phyloP scores from a whole-genome alignment of 2,797 vertebrate species.

The Thaleichthys pacificus region DNA sequence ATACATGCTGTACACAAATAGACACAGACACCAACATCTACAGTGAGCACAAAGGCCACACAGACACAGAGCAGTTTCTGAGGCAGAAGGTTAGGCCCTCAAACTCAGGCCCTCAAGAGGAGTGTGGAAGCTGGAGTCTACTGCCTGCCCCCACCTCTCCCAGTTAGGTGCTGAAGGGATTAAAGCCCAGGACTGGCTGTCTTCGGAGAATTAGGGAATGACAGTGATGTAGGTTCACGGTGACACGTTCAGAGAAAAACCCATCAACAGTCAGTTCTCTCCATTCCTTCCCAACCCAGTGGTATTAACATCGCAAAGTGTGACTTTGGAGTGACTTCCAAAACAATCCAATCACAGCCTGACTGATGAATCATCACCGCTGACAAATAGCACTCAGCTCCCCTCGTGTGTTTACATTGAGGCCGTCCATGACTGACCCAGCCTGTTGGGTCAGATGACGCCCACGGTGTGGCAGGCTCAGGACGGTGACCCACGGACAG shows the following conservation, averaged over 20 bases:
- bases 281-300: conserved; percentile 33
- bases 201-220: conserved; percentile 41
- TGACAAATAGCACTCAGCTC: conserved; percentile 37
- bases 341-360: conserved; percentile 74
- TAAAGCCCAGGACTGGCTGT: conserved; percentile 49
- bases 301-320: conserved; percentile 71
- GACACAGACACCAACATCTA: no score
- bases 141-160: conserved; percentile 18
- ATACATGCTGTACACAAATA: no score
- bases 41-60: conserved; percentile 8
- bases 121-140: no score
- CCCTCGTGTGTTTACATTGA: no score
- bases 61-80: conserved; percentile 19
- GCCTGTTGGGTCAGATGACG: no score
- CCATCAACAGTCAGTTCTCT: conserved; percentile 26
- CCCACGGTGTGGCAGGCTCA: no score
- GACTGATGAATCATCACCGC: conserved; percentile 60
- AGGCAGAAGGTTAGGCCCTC: conserved; percentile 21
- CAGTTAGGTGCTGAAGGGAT: conserved; percentile 49
- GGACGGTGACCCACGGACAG: no score
- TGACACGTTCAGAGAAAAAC: conserved; percentile 41
- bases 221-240: conserved; percentile 37
- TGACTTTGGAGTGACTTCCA: conserved; percentile 80
- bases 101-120: not conserved
- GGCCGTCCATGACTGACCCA: no score